phyloP scores from a whole-genome alignment of 2,888 invertebrate genomes.

The Andrena chrysosceles region DNA sequence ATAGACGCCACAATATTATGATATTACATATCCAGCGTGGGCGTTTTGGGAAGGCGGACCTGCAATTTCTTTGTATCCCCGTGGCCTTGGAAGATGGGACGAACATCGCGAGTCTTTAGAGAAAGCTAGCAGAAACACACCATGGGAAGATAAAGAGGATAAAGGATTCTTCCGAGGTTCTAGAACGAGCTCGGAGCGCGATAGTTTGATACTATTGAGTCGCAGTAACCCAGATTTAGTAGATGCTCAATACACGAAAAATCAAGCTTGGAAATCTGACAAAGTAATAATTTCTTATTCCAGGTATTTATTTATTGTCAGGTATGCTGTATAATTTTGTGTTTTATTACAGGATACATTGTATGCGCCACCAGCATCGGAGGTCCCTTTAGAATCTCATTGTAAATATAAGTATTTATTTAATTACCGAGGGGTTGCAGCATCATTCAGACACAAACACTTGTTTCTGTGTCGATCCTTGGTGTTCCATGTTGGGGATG shows the following conservation, averaged over 20 bases:
- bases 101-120: slow-evolving; percentile 90
- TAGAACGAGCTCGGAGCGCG: slow-evolving; percentile 95
- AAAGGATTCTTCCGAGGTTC: slow-evolving; percentile 97
- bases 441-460: slow-evolving; percentile 98
- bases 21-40: slow-evolving; percentile 99
- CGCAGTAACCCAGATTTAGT: slow-evolving; percentile 91
- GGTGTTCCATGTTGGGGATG: slow-evolving; percentile 97
- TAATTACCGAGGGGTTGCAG: slow-evolving; percentile 98
- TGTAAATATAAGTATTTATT: slow-evolving; percentile 97
- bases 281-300: slow-evolving; percentile 86
- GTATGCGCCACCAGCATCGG: slow-evolving; percentile 92
- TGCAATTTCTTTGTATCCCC: slow-evolving; percentile 96
- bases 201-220: slow-evolving; percentile 93
- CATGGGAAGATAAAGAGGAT: slow-evolving; percentile 91
- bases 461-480: slow-evolving; percentile 96
- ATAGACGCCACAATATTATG: slow-evolving; percentile 91
- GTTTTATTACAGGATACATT: slow-evolving; percentile 91
- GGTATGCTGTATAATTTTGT: slow-evolving; percentile 9
- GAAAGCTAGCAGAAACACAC: slow-evolving; percentile 88
- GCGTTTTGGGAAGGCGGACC: slow-evolving; percentile 99
- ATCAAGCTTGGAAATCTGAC: slow-evolving; percentile 99
- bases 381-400: slow-evolving; percentile 95
- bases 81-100: slow-evolving; percentile 98
- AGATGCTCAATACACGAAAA: slow-evolving; percentile 98
- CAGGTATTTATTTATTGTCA: not conserved